Evolutionary conservation across 2,797 vertebrate genomes (phyloP), one percentile per base, ranked within the genome.

Genomic region (Sebastes jordani): DNA sequence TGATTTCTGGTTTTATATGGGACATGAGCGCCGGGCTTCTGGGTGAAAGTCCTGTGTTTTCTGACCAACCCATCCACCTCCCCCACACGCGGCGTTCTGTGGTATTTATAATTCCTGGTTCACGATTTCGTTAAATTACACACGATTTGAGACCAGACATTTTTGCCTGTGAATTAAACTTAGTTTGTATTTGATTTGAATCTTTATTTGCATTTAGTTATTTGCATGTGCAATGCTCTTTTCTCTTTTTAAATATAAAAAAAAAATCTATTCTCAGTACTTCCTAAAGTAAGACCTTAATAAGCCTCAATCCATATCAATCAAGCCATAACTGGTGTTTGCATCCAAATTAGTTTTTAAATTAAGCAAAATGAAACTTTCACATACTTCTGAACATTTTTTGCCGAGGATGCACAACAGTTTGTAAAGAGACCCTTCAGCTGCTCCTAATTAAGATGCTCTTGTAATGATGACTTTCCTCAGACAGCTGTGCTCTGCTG

Each of bases 401-500:
- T 29, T n/a, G 32, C 32, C 10, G 49, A 7, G 27, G 38, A 76
- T 71, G 30, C 60, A 63, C 4, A 62, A 10, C 25, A 62, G 69
- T 71, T 83, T 46, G 22, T 4, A 27, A 78, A 78, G 68, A 66
- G 32, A 72, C 10, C 38, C 46, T 80, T 79, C 62, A 85, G 78
- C 70, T 80, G 80, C 49, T 72, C 58, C 82, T 81, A 65, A 80
- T 90, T 77, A 89, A 83, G 72, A 76, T 65, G 60, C 78, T 81
- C 52, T 70, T 6, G 1, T 76, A 65, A 88, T 67, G 72, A 81
- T 61, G 76, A 62, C 66, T 71, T 75, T 56, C 55, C 76, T 79
- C 55, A 75, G 73, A 83, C 80, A 87, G 86, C 75, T 81, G 80
- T 52, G 60, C 77, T 73, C 73, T 74, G 70, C 49, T 49, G 71